These are phyloP conservation scores for Elephantulus edwardii DNA, from an alignment of 2,113 vertebrate species.

Conservation along the genomic window DNA sequence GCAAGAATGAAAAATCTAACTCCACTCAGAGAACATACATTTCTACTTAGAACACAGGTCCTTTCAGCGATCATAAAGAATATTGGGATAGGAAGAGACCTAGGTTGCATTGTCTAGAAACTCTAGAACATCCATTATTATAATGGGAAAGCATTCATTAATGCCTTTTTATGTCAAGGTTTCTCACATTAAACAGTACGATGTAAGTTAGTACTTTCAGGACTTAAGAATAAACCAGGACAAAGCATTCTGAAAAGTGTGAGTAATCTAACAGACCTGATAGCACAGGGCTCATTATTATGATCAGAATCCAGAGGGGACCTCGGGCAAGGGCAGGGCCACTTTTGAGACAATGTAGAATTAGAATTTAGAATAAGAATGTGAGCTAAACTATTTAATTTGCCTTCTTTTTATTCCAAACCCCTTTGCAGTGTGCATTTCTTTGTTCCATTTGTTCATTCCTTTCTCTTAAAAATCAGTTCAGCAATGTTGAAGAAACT, in stretches of 20 bases:
- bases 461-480: slow-evolving; percentile 38
- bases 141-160: background rate
- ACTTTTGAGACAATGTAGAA: slow-evolving; percentile 43
- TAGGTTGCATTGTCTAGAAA: background rate
- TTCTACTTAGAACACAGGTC: slow-evolving; percentile 35
- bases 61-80: slow-evolving; percentile 27
- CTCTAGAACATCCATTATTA: background rate
- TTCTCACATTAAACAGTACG: background rate
- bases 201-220: background rate
- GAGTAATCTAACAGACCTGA: background rate
- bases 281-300: background rate
- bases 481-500: slow-evolving; percentile 20
- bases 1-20: background rate
- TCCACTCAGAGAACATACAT: background rate
- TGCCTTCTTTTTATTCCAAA: background rate
- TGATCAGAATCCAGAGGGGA: background rate
- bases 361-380: slow-evolving; percentile 9
- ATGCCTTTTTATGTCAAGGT: slow-evolving; percentile 5
- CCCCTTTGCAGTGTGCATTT: background rate
- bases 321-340: background rate
- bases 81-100: background rate
- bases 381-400: slow-evolving; percentile 49
- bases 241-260: background rate
- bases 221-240: background rate
- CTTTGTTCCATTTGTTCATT: background rate